Evolutionary conservation across 2,113 vertebrate species (phyloP), one percentile per base, ranked within the genome.

Genomic region (Syrmaticus mikado): DNA sequence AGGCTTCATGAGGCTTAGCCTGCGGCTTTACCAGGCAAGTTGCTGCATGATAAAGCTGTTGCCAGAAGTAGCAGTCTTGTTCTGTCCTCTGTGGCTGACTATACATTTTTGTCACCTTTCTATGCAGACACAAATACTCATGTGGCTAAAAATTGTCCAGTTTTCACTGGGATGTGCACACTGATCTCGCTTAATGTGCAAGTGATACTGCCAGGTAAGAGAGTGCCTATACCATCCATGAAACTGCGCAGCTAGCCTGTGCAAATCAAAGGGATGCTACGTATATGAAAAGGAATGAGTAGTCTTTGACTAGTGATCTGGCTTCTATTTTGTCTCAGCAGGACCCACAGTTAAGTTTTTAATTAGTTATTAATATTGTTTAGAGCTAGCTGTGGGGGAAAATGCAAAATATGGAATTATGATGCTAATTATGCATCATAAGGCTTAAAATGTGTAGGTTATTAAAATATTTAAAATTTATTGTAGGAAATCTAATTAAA

Each of bases 41-140:
- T 72, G 70, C 74, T 94, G 38, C 50, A 45, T 70, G 62, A 70
- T 80, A 77, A 85, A 82, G 67, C 87, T 82, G 40, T 74, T 91
- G 43, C 66, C 87, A 61, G 46, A 91, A 89, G 74, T 41, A 61
- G 27, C 9, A 0, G 25, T 85, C n/a, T 75, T 92, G 41, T 84
- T 38, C 28, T 32, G 60, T 88, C 40, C 74, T 92, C 53, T 43
- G 11, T 58, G 62, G 36, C 48, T 75, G 70, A 20, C 36, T 87
- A 40, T 73, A 70, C 13, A 66, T 66, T 87, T 82, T n/a, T 95
- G 67, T 77, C 36, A 50, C 64, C 55, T 82, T 92, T 87, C 71
- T 41, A 0, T 61, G 50, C 40, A 66, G 48, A 80, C 36, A 22
- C 17, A 30, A 70, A 24, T n/a, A 68, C 68, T 82, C 53, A 19